Evolutionary conservation across 2,113 vertebrate genomes (phyloP).

Genomic region (Charina bottae): DNA sequence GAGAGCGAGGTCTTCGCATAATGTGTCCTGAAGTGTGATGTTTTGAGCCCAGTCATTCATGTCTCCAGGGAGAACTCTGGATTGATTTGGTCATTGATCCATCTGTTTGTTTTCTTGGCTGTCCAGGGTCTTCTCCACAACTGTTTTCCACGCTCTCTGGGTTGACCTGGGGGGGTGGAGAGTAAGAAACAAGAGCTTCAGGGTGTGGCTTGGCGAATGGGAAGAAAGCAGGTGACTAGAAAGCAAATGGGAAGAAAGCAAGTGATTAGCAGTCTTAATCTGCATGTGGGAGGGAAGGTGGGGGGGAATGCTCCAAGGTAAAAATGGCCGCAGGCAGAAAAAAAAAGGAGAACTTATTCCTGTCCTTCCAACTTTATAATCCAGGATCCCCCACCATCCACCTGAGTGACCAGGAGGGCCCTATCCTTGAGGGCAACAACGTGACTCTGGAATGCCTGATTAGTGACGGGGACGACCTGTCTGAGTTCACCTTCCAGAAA

Average conservation of each 20-base stretch:
- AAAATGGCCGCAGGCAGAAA: background rate
- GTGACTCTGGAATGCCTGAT: conserved; percentile 44
- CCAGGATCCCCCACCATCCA: background rate
- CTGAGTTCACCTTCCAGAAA: conserved; percentile 41
- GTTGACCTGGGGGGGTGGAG: background rate
- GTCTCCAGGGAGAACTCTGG: background rate
- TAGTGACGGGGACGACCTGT: background rate
- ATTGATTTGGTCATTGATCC: background rate
- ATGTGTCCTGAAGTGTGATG: background rate
- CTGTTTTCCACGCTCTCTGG: background rate
- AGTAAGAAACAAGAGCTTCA: background rate
- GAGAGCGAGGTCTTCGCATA: background rate
- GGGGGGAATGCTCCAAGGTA: background rate
- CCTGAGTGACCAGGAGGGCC: background rate
- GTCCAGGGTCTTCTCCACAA: background rate
- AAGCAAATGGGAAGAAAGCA: too few species aligned
- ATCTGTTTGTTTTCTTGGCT: too few species aligned
- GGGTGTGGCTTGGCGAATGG: background rate
- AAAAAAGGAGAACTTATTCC: background rate
- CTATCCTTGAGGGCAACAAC: conserved; percentile 22
- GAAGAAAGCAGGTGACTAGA: background rate
- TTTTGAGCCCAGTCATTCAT: background rate
- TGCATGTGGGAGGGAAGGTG: background rate
- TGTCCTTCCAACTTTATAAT: background rate
- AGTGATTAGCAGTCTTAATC: background rate